phyloP scores from a whole-genome alignment of 2,797 vertebrate species.

The Antennarius maculatus region DNA sequence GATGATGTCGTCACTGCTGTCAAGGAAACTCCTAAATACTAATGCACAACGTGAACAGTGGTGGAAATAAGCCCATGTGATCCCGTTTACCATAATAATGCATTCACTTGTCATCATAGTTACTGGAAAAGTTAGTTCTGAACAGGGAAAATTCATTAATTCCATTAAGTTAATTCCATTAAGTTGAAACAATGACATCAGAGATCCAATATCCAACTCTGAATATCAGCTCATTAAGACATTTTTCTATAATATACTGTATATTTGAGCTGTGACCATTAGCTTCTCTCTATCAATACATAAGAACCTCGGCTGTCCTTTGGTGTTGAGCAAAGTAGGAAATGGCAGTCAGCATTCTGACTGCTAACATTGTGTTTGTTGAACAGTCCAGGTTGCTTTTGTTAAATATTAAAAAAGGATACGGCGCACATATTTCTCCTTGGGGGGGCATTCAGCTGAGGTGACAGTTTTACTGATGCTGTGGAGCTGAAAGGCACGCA shows the following conservation, averaged over 20 bases:
- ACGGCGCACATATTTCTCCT: conserved; percentile 96
- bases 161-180: no score
- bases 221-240: no score
- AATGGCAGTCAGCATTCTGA: no score
- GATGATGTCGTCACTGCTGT: conserved; percentile 86
- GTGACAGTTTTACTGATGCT: conserved; percentile 94
- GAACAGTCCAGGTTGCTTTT: background rate
- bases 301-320: background rate
- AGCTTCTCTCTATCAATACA: no score
- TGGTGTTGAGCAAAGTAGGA: no score
- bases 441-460: conserved; percentile 86
- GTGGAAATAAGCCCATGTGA: background rate
- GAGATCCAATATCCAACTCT: no score
- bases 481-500: conserved; percentile 81
- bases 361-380: no score
- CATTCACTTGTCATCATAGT: background rate
- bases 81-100: background rate
- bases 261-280: no score
- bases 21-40: conserved; percentile 76
- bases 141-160: no score
- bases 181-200: no score
- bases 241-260: no score
- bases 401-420: conserved; percentile 81
- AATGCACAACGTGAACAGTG: background rate
- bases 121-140: no score